phyloP scores from a whole-genome alignment of 2,113 vertebrate genomes.

The Phasianus colchicus region DNA sequence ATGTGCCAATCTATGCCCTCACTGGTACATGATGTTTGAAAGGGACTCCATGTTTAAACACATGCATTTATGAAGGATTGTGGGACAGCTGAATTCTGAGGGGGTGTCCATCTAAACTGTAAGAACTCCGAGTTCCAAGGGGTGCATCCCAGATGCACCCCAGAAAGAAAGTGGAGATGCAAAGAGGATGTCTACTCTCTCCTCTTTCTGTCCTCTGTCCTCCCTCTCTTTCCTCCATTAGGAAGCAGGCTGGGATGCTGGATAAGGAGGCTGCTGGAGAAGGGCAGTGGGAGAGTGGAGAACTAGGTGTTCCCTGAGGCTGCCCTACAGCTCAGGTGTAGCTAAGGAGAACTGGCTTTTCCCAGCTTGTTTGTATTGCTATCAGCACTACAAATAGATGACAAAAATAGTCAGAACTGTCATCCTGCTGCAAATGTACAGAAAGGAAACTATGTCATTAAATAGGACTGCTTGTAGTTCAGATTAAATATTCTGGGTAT shows the following conservation, averaged over 20 bases:
- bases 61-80: not conserved
- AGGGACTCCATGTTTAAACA: not conserved
- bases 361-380: not conserved
- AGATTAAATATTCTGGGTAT: not conserved
- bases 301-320: not conserved
- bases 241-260: not conserved
- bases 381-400: not conserved
- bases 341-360: not conserved
- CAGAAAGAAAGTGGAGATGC: not conserved
- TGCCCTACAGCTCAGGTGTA: not conserved
- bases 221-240: not conserved
- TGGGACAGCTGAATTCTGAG: not conserved
- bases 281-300: not conserved
- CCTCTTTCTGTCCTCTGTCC: rapidly evolving
- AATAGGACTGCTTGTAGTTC: not conserved
- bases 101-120: not conserved
- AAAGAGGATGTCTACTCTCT: rapidly evolving
- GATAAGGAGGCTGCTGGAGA: not conserved
- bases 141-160: not conserved
- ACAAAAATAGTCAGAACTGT: not conserved
- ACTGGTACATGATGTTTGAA: not conserved
- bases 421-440: not conserved
- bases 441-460: not conserved
- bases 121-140: not conserved
- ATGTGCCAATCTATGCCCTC: not conserved